phyloP scores from a whole-genome alignment of 2,113 vertebrate species.

The Apteryx mantelli region DNA sequence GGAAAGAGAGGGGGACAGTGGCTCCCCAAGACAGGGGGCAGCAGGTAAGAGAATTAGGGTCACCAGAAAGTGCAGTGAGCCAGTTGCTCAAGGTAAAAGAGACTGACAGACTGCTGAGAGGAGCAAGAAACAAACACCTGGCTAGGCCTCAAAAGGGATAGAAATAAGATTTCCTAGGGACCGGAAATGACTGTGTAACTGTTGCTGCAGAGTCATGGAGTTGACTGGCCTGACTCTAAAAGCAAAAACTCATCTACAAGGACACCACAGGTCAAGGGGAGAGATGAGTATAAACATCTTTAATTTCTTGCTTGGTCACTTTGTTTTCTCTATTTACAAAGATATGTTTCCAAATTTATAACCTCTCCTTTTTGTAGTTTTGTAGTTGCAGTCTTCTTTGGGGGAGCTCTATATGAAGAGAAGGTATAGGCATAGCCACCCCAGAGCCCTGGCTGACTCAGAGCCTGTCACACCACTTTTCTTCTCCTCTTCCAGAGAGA shows the following conservation, averaged over 20 bases:
- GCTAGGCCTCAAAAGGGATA: background rate
- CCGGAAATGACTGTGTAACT: background rate
- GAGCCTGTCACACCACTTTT: background rate
- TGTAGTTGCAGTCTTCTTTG: background rate
- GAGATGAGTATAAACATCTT: background rate
- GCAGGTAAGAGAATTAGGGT: background rate
- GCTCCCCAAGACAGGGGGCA: background rate
- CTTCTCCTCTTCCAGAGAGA: background rate
- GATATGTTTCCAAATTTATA: background rate
- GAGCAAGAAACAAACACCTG: background rate
- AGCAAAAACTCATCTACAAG: background rate
- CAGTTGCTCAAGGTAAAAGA: background rate
- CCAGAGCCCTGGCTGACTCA: background rate
- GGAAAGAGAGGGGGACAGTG: background rate
- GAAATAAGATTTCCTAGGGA: background rate
- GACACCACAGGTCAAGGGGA: background rate
- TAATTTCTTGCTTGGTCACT: background rate
- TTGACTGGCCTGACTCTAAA: background rate
- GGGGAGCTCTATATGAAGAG: background rate
- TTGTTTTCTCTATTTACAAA: background rate
- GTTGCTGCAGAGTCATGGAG: background rate
- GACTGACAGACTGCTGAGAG: background rate
- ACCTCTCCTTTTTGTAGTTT: background rate
- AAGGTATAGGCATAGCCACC: background rate
- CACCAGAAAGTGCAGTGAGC: background rate